Evolutionary conservation across 2,113 vertebrate species (phyloP).

Genomic region (Tonatia bakeri): DNA sequence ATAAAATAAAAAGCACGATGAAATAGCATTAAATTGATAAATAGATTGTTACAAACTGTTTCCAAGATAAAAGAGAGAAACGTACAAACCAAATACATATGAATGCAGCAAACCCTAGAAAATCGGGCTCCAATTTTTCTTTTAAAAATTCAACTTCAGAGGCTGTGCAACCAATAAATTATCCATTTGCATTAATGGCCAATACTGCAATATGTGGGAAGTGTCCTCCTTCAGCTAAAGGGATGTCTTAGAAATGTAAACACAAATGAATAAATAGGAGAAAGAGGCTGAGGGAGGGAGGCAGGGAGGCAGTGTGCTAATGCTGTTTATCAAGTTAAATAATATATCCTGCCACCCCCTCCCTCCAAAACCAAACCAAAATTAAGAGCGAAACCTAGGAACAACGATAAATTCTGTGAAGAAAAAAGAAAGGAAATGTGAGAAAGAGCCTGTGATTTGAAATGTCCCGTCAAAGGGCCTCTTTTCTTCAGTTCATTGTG

Average conservation of each 20-base stretch:
- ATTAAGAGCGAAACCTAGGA: conserved; percentile 72
- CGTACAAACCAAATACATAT: conserved; percentile 61
- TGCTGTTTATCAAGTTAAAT: conserved; percentile 75
- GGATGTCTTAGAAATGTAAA: conserved; percentile 78
- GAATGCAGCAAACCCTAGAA: conserved; percentile 42
- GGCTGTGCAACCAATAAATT: conserved; percentile 57
- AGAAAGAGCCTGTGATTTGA: conserved; percentile 50
- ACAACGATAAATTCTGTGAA: conserved; percentile 59
- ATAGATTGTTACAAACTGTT: conserved; percentile 58
- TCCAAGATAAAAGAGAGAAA: conserved; percentile 63
- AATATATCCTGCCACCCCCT: conserved; percentile 59
- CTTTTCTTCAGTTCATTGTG: conserved; percentile 32
- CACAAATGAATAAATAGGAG: conserved; percentile 74
- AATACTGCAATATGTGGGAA: conserved; percentile 58
- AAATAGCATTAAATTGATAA: conserved; percentile 72
- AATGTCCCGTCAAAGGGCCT: conserved; percentile 58
- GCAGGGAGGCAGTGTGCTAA: background rate
- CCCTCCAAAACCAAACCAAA: conserved; percentile 55
- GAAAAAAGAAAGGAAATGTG: background rate
- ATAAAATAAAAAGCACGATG: background rate
- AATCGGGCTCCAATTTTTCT: background rate
- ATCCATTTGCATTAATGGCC: conserved; percentile 78
- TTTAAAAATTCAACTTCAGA: conserved; percentile 74
- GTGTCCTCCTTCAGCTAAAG: conserved; percentile 65
- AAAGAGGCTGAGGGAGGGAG: conserved; percentile 32